phyloP scores from a whole-genome alignment of 2,113 vertebrate genomes.

The Cyanoliseus patagonus region DNA sequence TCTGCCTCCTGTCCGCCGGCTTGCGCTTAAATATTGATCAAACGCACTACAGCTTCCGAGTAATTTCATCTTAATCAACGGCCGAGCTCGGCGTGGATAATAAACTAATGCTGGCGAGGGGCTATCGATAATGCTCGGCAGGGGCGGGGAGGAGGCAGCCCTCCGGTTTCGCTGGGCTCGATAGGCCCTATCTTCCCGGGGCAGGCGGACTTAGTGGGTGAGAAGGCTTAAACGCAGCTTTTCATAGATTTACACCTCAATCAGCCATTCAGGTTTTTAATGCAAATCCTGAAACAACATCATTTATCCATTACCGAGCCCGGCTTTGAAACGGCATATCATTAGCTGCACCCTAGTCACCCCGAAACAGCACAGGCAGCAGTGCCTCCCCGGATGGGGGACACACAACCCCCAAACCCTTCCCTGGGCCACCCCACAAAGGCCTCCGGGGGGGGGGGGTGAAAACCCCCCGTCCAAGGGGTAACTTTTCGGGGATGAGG shows the following conservation, averaged over 20 bases:
- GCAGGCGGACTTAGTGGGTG: conserved; percentile 74
- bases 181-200: conserved; percentile 80
- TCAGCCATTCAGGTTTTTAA: conserved; percentile 68
- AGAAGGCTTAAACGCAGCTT: conserved; percentile 79
- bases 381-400: rapidly evolving
- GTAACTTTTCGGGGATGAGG: background rate
- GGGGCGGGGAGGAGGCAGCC: conserved; percentile 29
- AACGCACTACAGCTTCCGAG: conserved; percentile 81
- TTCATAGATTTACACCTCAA: conserved; percentile 78
- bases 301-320: conserved; percentile 16
- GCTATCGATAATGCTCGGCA: conserved; percentile 72
- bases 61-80: conserved; percentile 88
- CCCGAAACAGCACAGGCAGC: background rate
- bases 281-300: conserved; percentile 63
- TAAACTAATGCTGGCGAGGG: conserved; percentile 70
- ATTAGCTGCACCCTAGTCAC: background rate
- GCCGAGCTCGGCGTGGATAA: conserved; percentile 75
- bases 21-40: conserved; percentile 74
- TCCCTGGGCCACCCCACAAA: background rate
- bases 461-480: background rate
- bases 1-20: conserved; percentile 70
- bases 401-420: background rate
- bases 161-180: conserved; percentile 61
- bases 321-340: background rate
- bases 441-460: rapidly evolving